phyloP scores from a whole-genome alignment of 2,113 vertebrate species.

The Oceanites oceanicus region DNA sequence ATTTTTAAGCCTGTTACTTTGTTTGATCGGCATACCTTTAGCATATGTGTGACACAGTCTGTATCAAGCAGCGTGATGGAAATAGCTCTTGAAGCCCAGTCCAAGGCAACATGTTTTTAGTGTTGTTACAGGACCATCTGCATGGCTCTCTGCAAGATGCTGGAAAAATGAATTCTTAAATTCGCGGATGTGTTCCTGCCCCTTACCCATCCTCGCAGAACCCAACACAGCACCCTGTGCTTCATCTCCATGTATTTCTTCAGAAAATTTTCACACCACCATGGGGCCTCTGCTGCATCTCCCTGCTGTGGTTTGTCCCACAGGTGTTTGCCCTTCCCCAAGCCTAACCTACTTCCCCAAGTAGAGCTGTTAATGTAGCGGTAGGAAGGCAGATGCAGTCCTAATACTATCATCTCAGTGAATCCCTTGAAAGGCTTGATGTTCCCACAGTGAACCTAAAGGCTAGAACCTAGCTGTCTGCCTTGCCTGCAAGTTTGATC shows the following conservation, averaged over 20 bases:
- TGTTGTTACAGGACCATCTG: neutral
- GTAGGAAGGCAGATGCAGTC: neutral
- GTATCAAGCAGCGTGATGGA: neutral
- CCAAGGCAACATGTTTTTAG: neutral
- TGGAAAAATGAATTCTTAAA: neutral
- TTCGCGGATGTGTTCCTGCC: neutral
- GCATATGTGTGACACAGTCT: neutral
- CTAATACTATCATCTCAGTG: neutral
- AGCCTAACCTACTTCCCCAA: neutral
- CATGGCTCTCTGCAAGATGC: neutral
- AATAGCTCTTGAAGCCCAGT: neutral
- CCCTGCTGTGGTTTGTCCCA: neutral
- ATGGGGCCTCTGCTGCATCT: neutral
- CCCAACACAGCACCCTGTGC: neutral
- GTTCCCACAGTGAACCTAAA: neutral
- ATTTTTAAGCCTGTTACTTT: conserved; percentile 26
- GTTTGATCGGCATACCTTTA: neutral
- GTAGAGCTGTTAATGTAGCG: neutral
- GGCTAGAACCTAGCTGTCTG: neutral
- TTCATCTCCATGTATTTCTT: neutral
- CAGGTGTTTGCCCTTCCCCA: neutral
- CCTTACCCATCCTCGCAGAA: neutral
- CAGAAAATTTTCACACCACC: neutral
- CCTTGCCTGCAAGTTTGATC: neutral
- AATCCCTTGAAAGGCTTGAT: neutral